A percentile compares a stretch with the other conserved stretches of the same genome.
Conservation (phyloP, 2,888 invertebrate species). For the Ormyrus rosae region DNA sequence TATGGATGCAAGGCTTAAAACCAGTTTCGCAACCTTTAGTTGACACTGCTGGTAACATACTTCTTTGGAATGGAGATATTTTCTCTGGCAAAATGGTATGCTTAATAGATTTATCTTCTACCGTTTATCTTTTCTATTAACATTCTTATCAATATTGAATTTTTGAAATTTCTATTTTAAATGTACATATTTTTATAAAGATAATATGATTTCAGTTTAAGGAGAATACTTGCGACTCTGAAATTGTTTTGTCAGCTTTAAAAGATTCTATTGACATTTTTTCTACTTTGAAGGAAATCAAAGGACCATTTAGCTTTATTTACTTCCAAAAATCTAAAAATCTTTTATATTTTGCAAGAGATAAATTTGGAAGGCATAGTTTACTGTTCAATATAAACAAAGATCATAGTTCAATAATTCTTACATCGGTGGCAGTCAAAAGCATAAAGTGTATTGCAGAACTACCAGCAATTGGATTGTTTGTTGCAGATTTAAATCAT, state of each 20-base stretch:
- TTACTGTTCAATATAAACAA: slow-evolving; percentile 81
- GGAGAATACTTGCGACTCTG: slow-evolving; percentile 61
- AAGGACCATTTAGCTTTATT: slow-evolving; percentile 91
- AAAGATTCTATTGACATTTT: slow-evolving; percentile 69
- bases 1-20: slow-evolving; percentile 89
- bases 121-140: no score
- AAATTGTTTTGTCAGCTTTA: slow-evolving; percentile 60
- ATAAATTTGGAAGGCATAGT: slow-evolving; percentile 91
- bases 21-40: slow-evolving; percentile 83
- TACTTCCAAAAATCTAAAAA: slow-evolving; percentile 81
- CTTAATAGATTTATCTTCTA: not conserved
- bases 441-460: slow-evolving; percentile 77
- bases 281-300: slow-evolving; percentile 78
- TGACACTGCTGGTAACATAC: slow-evolving; percentile 79
- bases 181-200: slow-evolving; percentile 11
- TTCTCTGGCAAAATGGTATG: slow-evolving; percentile 79
- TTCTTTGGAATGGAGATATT: slow-evolving; percentile 94
- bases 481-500: slow-evolving; percentile 75
- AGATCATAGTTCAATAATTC: slow-evolving; percentile 60
- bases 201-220: slow-evolving; percentile 44
- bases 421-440: slow-evolving; percentile 73
- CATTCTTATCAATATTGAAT: not conserved
- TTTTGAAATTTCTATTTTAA: not conserved
- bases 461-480: slow-evolving; percentile 81
- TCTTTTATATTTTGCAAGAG: slow-evolving; percentile 88